Percentiles rank a stretch among this genome's conserved stretches.
Evolutionary conservation across 2,113 vertebrate species (phyloP).

Genomic region (Rhipidura dahli): DNA sequence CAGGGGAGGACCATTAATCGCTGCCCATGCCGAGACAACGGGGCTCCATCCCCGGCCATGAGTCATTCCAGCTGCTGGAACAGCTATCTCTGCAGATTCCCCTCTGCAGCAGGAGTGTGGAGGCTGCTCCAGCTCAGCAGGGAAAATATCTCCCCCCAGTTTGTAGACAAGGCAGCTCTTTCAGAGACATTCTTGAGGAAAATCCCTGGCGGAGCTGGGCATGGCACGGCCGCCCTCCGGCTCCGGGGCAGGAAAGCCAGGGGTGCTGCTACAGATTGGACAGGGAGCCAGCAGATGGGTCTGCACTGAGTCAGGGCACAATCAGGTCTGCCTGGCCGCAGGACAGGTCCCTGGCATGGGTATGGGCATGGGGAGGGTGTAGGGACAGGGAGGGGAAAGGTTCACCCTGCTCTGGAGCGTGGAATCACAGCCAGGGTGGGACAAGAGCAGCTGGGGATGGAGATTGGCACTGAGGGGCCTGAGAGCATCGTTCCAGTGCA

Average conservation of each 20-base stretch:
- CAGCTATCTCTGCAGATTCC: neutral
- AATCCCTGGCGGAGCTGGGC: neutral
- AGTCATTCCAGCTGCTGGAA: conserved; percentile 31
- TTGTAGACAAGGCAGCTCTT: conserved; percentile 7
- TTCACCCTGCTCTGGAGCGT: neutral
- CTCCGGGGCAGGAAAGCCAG: neutral
- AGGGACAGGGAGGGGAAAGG: neutral
- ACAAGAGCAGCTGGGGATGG: neutral
- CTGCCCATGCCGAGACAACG: neutral
- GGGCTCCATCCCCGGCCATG: neutral
- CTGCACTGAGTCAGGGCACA: neutral
- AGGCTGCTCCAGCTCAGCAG: neutral
- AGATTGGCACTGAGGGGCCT: neutral
- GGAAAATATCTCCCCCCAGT: neutral
- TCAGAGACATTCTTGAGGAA: neutral
- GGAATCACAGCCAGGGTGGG: neutral
- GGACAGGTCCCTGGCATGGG: neutral
- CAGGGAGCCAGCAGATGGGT: neutral
- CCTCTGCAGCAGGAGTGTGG: neutral
- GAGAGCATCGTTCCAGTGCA: neutral
- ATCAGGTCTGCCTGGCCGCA: neutral
- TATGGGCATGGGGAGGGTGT: neutral
- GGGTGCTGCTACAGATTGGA: conserved; percentile 4
- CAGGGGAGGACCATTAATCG: neutral
- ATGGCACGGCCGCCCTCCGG: neutral